Conservation (phyloP, 2,113 vertebrate genomes). For the Carassius gibelio region DNA sequence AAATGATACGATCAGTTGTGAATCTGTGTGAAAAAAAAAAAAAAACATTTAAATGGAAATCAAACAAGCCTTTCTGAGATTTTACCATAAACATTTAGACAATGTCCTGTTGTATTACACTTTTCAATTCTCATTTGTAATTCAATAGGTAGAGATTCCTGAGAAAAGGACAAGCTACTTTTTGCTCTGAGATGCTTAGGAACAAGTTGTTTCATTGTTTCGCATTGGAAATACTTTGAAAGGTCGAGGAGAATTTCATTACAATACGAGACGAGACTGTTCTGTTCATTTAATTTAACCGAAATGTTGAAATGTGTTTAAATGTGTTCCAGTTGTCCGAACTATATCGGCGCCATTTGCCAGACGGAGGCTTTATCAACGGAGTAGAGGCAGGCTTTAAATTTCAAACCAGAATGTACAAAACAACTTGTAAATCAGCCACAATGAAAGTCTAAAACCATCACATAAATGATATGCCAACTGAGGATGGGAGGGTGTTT, state of each 20-base stretch:
- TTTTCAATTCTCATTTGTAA: background rate
- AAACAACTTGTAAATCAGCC: slow-evolving; percentile 30
- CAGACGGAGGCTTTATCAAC: background rate
- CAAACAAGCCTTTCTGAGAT: too few species aligned
- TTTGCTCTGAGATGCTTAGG: background rate
- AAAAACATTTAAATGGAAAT: too few species aligned
- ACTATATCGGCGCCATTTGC: background rate
- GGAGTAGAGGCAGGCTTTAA: background rate
- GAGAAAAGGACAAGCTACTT: background rate
- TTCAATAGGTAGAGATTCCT: background rate
- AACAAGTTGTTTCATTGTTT: slow-evolving; percentile 23
- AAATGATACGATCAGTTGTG: too few species aligned
- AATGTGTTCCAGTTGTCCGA: background rate
- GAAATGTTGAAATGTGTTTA: background rate
- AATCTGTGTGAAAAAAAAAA: too few species aligned
- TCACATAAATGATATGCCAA: background rate
- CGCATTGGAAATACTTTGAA: slow-evolving; percentile 3
- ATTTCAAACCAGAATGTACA: background rate
- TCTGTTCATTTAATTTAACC: background rate
- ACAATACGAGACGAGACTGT: background rate
- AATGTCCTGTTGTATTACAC: background rate
- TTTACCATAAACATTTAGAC: background rate
- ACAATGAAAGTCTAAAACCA: background rate
- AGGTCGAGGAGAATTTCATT: slow-evolving; percentile 27
- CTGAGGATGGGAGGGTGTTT: slow-evolving; percentile 9